phyloP scores from a whole-genome alignment of 2,888 invertebrate species.

The Dendrolimus houi region DNA sequence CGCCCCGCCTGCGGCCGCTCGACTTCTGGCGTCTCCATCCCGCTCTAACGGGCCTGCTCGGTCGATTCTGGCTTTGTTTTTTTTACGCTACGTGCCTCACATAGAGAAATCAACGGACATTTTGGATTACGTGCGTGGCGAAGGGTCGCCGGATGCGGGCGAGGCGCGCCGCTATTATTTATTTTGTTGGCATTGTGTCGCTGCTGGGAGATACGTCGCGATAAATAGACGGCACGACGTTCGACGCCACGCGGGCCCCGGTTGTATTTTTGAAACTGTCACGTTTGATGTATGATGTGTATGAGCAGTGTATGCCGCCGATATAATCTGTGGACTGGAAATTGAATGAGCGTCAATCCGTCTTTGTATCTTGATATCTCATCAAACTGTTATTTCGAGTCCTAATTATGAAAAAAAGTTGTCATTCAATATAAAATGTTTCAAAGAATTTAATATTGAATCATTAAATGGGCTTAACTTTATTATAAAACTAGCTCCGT shows the following conservation, averaged over 20 bases:
- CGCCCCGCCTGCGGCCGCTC: slow-evolving; percentile 50
- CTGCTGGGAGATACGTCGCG: slow-evolving; percentile 60
- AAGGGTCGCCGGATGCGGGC: slow-evolving; percentile 69
- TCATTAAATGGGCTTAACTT: too few species aligned
- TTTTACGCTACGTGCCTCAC: slow-evolving; percentile 44
- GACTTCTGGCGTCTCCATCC: slow-evolving; percentile 40
- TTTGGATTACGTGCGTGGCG: slow-evolving; percentile 59
- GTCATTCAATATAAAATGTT: not conserved
- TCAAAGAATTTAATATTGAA: too few species aligned
- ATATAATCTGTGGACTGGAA: slow-evolving; percentile 1
- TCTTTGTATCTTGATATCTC: not conserved
- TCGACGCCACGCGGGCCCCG: slow-evolving; percentile 24
- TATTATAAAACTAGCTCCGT: too few species aligned
- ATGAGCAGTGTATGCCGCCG: slow-evolving; percentile 9
- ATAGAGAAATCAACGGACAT: slow-evolving; percentile 75
- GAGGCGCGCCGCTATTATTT: slow-evolving; percentile 54
- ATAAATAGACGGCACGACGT: slow-evolving; percentile 66
- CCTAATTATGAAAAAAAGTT: not conserved
- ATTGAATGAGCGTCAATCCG: not conserved
- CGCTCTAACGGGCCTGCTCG: slow-evolving; percentile 41
- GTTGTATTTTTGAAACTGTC: slow-evolving; percentile 12
- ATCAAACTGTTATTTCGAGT: not conserved
- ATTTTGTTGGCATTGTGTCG: slow-evolving; percentile 49
- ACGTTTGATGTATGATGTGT: slow-evolving; percentile 20
- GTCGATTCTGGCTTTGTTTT: slow-evolving; percentile 59